Percentiles rank a stretch among this genome's conserved stretches.
These are phyloP conservation scores for Clepsis dumicolana DNA, from an alignment of 2,888 invertebrate genomes.

Conservation along the genomic window DNA sequence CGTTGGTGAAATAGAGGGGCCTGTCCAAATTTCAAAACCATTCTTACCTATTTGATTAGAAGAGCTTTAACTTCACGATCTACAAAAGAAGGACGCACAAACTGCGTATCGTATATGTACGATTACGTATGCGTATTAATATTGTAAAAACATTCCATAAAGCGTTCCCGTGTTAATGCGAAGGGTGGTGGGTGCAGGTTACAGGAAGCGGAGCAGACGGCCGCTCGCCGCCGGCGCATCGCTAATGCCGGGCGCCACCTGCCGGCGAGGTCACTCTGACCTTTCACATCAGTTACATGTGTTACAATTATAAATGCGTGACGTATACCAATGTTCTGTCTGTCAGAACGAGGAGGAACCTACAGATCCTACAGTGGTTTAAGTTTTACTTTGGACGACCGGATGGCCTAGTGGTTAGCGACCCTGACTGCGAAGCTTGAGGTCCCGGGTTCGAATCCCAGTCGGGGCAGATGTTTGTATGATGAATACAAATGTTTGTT, in stretches of 20 bases:
- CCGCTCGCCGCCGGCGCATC: constrained; percentile 67
- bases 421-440: too few species aligned
- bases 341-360: too few species aligned
- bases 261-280: constrained; percentile 57
- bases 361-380: too few species aligned
- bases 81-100: background rate
- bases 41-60: background rate
- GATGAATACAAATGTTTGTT: too few species aligned
- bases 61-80: too few species aligned
- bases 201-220: constrained; percentile 73
- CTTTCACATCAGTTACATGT: constrained; percentile 49
- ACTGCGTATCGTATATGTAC: constrained; percentile 12
- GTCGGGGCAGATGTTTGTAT: too few species aligned
- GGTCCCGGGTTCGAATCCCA: too few species aligned
- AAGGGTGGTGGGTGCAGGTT: constrained; percentile 46
- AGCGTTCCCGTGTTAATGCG: constrained; percentile 35
- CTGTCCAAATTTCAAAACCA: too few species aligned
- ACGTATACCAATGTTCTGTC: background rate
- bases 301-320: constrained; percentile 6
- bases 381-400: too few species aligned
- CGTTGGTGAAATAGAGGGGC: too few species aligned
- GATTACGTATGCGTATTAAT: too few species aligned
- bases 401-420: too few species aligned
- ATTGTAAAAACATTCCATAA: constrained; percentile 17
- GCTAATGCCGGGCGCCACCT: constrained; percentile 69